Percentiles rank a stretch among this genome's conserved stretches.
These are phyloP conservation scores for Eufriesea mexicana DNA, from an alignment of 1,140 invertebrate genomes.

Conservation along the genomic window DNA sequence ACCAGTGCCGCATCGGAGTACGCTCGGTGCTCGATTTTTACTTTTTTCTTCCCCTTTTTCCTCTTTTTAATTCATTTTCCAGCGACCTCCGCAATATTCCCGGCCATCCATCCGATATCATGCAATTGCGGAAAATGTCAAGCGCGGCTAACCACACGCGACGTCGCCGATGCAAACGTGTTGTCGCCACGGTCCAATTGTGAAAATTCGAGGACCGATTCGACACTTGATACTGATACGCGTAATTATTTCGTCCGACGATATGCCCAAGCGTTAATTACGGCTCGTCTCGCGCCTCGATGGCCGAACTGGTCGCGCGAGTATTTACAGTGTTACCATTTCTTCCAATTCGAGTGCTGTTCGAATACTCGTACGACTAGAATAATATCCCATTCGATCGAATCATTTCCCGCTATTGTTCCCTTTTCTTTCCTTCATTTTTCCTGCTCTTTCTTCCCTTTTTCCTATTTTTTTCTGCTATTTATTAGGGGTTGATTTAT, in stretches of 20 bases:
- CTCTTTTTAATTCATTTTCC: slow-evolving; percentile 36
- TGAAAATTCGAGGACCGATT: slow-evolving; percentile 62
- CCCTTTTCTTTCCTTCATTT: not conserved
- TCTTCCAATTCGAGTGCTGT: not conserved
- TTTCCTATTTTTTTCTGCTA: no score
- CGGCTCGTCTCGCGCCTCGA: not conserved
- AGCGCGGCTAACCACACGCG: slow-evolving; percentile 60
- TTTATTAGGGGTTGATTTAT: no score
- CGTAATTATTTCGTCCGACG: slow-evolving; percentile 58
- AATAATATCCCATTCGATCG: not conserved
- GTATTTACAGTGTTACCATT: not conserved
- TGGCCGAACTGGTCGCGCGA: not conserved
- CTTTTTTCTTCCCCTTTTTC: not conserved
- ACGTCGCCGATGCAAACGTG: slow-evolving; percentile 50
- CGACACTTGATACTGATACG: slow-evolving; percentile 60
- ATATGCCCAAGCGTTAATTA: slow-evolving; percentile 51
- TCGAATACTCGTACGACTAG: not conserved
- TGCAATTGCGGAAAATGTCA: slow-evolving; percentile 64
- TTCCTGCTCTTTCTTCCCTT: no score
- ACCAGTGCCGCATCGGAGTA: slow-evolving; percentile 17
- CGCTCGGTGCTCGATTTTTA: slow-evolving; percentile 18
- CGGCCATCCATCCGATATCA: slow-evolving; percentile 65
- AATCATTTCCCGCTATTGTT: no score
- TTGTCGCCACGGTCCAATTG: slow-evolving; percentile 42
- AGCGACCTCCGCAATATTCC: slow-evolving; percentile 33